A percentile compares a stretch with the other conserved stretches of the same genome.
These are phyloP conservation scores for Cydia splendana DNA, from an alignment of 1,140 invertebrate genomes.

Conservation along the genomic window DNA sequence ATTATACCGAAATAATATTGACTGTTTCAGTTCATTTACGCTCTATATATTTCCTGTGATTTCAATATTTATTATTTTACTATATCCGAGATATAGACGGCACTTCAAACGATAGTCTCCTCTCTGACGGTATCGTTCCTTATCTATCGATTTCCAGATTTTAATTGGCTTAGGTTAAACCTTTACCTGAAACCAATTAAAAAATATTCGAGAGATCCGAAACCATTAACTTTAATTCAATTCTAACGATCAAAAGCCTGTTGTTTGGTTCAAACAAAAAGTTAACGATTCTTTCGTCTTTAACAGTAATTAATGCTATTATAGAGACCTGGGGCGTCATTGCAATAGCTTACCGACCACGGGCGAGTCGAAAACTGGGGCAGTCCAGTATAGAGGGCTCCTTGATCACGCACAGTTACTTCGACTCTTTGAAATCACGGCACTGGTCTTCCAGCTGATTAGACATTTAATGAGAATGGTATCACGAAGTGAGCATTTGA, in stretches of 20 bases:
- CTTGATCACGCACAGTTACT: not conserved
- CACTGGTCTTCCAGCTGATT: not conserved
- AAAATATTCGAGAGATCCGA: not conserved
- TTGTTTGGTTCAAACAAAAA: not conserved
- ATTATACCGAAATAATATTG: slow-evolving; percentile 19
- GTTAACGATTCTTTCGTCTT: slow-evolving; percentile 11
- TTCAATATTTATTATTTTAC: not conserved
- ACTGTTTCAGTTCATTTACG: slow-evolving; percentile 12
- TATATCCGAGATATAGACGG: not conserved
- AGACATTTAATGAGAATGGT: not conserved
- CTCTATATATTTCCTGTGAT: not conserved
- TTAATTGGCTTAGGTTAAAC: not conserved
- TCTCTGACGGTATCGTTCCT: no score
- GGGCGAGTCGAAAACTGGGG: not conserved
- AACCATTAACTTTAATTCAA: not conserved
- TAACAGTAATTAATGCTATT: slow-evolving; percentile 24
- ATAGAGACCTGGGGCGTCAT: not conserved
- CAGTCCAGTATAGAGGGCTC: not conserved
- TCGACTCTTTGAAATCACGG: no score
- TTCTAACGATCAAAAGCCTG: not conserved
- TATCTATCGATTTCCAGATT: not conserved
- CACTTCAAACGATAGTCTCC: not conserved
- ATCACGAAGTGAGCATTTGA: slow-evolving; percentile 7
- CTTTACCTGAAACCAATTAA: not conserved
- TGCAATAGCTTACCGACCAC: not conserved